Base-by-base conservation (phyloP, 2,888 invertebrate species). In the Cheilosia variabilis region DNA sequence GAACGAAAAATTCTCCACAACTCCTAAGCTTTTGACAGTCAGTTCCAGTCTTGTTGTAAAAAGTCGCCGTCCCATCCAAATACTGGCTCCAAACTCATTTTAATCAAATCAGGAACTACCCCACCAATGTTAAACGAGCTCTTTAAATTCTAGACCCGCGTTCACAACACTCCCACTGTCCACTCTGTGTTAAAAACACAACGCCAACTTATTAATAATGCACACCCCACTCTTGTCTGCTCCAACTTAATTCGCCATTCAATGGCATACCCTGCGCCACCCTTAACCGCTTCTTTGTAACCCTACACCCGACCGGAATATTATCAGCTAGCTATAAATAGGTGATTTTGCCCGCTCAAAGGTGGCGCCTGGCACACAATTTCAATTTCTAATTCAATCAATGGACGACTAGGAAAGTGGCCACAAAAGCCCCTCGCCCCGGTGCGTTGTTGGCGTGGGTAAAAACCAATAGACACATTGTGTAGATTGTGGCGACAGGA, bases 361-460 rank as follows among this genome's bases (percentile, higher is more conserved):
- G 41, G 15, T n/a, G 19, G 15, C 27, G 15, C 65, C 27, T 15
- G 15, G 47, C 15, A 37, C 37, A 31, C 50, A 52, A 50, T 10
- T 52, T 31, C 68, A 62, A 31, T 31, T 78, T 69, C 69, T 78
- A 78, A 78, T 78, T 69, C 50, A 78, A 78, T 78, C 62, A 78
- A 45, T 69, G 58, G 55, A 55, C 57, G 69, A 69, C 62, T 63
- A 55, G 55, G 37, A 47, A 69, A 47, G 37, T 37, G 27, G 55
- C 47, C 69, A 69, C 52, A 68, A 53, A 57, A 66, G 43, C 68
- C 24, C 22, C 53, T 31, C 24, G 37, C 19, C 31, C n/a, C 34
- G 43, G 9, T 15, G 45, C 34, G 43, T 13, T 15, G 45, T 53
- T 34, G 19, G 34, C n/a, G 60, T 52, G 15, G 41, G 43, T 58